phyloP scores from a whole-genome alignment of 2,888 invertebrate species.

The Pasiphila rectangulata region DNA sequence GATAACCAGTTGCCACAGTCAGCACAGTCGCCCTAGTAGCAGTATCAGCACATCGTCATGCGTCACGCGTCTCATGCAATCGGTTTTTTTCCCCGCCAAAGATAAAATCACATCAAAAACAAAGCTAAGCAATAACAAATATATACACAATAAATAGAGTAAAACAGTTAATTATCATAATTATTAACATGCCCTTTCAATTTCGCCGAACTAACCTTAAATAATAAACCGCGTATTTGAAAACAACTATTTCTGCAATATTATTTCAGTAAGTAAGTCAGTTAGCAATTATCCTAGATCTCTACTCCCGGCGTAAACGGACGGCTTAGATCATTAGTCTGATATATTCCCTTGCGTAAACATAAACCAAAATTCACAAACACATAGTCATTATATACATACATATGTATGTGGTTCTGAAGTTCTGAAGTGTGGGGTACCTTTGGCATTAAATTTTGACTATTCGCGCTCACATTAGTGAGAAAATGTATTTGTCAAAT shows the following conservation, averaged over 20 bases:
- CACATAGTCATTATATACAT: neutral
- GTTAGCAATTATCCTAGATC: constrained; percentile 18
- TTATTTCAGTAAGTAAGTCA: constrained; percentile 13
- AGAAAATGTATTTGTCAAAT: neutral
- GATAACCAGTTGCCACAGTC: no score
- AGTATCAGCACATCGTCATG: no score
- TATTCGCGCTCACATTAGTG: neutral
- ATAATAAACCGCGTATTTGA: neutral
- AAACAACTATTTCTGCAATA: neutral
- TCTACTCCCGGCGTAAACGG: constrained; percentile 30
- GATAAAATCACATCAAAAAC: no score
- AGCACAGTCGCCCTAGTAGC: no score
- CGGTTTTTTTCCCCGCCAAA: no score
- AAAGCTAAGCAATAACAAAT: no score
- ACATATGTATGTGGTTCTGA: neutral
- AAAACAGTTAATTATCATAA: no score
- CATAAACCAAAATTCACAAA: constrained; percentile 13
- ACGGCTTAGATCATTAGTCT: constrained; percentile 38
- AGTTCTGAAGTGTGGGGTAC: neutral
- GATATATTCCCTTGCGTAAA: constrained; percentile 32
- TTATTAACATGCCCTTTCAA: no score
- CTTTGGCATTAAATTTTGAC: constrained; percentile 1
- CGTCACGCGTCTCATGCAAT: no score
- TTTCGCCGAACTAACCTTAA: no score
- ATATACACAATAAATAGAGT: no score